Conservation (phyloP, 2,888 invertebrate genomes). For the Lacanobia oleracea region DNA sequence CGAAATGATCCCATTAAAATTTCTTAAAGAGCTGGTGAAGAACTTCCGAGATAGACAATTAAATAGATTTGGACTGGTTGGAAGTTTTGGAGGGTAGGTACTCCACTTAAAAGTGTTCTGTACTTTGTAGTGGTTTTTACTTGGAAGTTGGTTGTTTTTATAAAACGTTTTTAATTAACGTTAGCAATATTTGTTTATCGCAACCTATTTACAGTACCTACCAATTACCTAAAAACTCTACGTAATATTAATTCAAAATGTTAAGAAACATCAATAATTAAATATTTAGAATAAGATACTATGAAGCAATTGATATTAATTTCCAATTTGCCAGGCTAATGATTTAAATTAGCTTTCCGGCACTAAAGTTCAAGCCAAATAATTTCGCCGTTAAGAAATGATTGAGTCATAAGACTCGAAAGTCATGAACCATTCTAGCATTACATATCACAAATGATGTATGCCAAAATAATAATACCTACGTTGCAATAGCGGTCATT, state of each 20-base stretch:
- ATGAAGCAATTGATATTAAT: conserved; percentile 25
- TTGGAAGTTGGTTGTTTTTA: too few relatives aligned
- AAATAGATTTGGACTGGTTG: too few relatives aligned
- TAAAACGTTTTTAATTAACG: too few relatives aligned
- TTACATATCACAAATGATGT: conserved; percentile 30
- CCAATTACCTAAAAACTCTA: neutral
- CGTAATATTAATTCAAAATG: conserved; percentile 9
- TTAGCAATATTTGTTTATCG: neutral
- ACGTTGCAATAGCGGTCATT: conserved; percentile 37
- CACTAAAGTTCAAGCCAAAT: conserved; percentile 38
- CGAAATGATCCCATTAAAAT: too few relatives aligned
- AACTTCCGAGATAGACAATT: too few relatives aligned
- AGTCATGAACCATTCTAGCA: conserved; percentile 4
- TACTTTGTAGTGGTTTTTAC: too few relatives aligned
- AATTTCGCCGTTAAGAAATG: conserved; percentile 25
- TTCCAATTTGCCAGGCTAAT: conserved; percentile 25
- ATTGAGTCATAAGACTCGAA: conserved; percentile 30
- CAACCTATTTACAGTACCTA: neutral
- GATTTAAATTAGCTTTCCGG: conserved; percentile 19
- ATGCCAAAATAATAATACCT: conserved; percentile 36
- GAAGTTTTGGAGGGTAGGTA: too few relatives aligned
- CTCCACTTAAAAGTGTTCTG: too few relatives aligned
- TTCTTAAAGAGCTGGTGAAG: too few relatives aligned
- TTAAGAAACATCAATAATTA: conserved; percentile 22
- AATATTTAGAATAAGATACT: neutral